A percentile compares a stretch with the other conserved stretches of the same genome.
Conservation (phyloP, 2,113 vertebrate genomes). For the Machaerirhynchus nigripectus region DNA sequence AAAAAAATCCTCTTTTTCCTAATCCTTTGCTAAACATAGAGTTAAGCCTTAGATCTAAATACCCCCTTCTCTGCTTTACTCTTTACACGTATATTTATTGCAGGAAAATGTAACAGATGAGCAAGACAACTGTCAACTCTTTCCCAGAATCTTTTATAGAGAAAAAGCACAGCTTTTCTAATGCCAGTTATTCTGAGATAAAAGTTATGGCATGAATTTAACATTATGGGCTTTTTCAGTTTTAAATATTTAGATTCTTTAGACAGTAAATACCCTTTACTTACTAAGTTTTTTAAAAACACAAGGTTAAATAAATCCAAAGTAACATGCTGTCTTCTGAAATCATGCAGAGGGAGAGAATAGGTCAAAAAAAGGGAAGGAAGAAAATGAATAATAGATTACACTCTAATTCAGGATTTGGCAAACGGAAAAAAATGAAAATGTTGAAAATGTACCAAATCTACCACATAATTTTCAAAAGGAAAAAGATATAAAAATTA, state of each 20-base stretch:
- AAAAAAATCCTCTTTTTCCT: not conserved
- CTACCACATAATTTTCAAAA: not conserved
- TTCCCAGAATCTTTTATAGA: not conserved
- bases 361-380: not conserved
- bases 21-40: not conserved
- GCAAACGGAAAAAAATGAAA: not conserved
- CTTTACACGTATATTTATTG: not conserved
- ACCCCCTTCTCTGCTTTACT: not conserved
- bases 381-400: not conserved
- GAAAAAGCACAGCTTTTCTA: not conserved
- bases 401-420: not conserved
- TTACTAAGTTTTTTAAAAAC: not conserved
- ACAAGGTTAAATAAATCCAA: not conserved
- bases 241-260: not conserved
- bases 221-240: not conserved
- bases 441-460: not conserved
- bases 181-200: not conserved
- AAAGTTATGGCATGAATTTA: not conserved
- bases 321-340: not conserved
- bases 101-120: not conserved
- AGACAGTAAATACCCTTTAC: not conserved
- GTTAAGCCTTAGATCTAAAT: not conserved
- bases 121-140: not conserved
- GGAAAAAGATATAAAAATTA: not conserved
- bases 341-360: not conserved